Percentiles rank a stretch among this genome's conserved stretches.
These are phyloP conservation scores for Acrossocheilus wenchowensis DNA, from an alignment of 2,797 vertebrate species.

Conservation along the genomic window DNA sequence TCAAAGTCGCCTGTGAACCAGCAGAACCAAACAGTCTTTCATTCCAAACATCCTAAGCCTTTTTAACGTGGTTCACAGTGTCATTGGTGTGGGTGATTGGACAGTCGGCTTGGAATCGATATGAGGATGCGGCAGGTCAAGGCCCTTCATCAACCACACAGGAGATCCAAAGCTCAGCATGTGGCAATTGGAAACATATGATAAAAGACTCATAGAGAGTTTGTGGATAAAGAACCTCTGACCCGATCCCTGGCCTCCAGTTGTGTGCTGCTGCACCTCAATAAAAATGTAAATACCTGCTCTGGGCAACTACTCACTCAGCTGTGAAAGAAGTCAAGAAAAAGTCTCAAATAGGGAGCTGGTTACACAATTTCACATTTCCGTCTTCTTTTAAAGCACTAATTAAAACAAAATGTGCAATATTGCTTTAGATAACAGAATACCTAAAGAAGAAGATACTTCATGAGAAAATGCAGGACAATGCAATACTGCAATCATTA, in stretches of 20 bases:
- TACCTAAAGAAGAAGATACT: neutral
- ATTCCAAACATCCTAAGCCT: slow-evolving; percentile 39
- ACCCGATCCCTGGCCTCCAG: slow-evolving; percentile 29
- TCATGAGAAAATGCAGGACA: neutral
- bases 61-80: slow-evolving; percentile 32
- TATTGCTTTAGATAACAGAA: neutral
- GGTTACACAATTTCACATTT: neutral
- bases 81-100: slow-evolving; percentile 50
- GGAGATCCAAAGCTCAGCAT: slow-evolving; percentile 24
- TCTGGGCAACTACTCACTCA: neutral
- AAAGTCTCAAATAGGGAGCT: neutral
- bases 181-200: slow-evolving; percentile 42
- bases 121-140: slow-evolving; percentile 33
- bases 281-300: slow-evolving; percentile 49
- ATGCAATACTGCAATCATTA: neutral
- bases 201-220: slow-evolving; percentile 36
- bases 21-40: slow-evolving; percentile 35
- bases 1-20: slow-evolving; percentile 25
- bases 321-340: neutral
- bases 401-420: neutral
- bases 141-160: slow-evolving; percentile 28
- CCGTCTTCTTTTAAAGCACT: neutral
- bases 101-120: slow-evolving; percentile 30
- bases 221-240: slow-evolving; percentile 30
- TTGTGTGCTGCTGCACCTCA: slow-evolving; percentile 18